Evolutionary conservation across 2,797 vertebrate species (phyloP).

Genomic region (Falco novaeseelandiae): DNA sequence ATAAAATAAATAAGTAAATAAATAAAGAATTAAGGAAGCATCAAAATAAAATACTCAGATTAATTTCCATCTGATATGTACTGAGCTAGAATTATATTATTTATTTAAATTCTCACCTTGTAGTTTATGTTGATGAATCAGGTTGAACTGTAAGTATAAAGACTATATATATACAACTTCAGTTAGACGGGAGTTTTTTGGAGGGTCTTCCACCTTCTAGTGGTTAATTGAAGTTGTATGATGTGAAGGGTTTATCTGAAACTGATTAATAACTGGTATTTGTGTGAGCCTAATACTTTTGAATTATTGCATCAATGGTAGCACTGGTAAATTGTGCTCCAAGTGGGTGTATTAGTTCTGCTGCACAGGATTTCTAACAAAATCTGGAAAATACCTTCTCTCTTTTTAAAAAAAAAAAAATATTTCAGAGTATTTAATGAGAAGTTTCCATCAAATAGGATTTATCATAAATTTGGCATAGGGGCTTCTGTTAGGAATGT

Average conservation of each 20-base stretch:
- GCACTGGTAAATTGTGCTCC: not conserved
- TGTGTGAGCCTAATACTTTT: not conserved
- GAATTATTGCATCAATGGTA: not conserved
- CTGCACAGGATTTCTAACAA: not conserved
- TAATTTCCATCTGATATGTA: not conserved
- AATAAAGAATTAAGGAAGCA: not conserved
- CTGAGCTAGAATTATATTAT: not conserved
- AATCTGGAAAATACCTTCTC: not conserved
- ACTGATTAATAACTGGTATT: not conserved
- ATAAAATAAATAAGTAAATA: not conserved
- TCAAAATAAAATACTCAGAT: not conserved
- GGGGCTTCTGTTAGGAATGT: not conserved
- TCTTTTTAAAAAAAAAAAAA: not conserved
- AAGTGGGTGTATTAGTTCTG: not conserved
- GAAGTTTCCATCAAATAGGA: not conserved
- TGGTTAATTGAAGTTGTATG: not conserved
- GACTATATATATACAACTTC: not conserved
- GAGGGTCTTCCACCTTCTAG: not conserved
- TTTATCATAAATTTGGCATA: not conserved
- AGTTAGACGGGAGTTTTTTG: accelerated
- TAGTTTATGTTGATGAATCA: not conserved
- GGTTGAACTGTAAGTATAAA: not conserved
- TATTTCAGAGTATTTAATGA: not conserved
- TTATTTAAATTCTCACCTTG: not conserved
- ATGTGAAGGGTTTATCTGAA: not conserved